Conservation (phyloP, 2,888 invertebrate species). For the Scrobipalpa atriplicella region DNA sequence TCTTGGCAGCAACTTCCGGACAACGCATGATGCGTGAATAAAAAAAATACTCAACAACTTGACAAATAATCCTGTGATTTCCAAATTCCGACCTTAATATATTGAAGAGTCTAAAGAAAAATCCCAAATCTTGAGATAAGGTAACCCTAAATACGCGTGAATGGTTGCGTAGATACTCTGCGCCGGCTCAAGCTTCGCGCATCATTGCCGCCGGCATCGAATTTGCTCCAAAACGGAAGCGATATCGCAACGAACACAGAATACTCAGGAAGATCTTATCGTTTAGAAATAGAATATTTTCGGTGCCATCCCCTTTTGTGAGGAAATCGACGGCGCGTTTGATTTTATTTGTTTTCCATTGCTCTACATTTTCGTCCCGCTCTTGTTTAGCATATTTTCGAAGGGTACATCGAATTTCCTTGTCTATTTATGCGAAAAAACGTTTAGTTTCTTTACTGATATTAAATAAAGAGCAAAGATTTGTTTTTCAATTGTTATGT, state of each 20-base stretch:
- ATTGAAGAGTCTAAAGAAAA: too few species aligned
- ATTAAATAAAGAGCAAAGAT: too few species aligned
- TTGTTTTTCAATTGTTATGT: too few species aligned
- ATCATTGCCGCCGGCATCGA: constrained; percentile 55
- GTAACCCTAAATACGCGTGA: too few species aligned
- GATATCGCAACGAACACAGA: constrained; percentile 50
- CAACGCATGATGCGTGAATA: too few species aligned
- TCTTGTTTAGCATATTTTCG: constrained; percentile 15
- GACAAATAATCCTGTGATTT: too few species aligned
- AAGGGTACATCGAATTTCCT: neutral
- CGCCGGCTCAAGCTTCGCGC: constrained; percentile 47
- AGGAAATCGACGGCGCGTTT: constrained; percentile 29
- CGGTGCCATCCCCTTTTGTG: constrained; percentile 32
- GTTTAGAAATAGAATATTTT: constrained; percentile 40
- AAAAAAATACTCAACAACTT: too few species aligned
- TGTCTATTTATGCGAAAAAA: neutral
- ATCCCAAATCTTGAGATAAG: too few species aligned
- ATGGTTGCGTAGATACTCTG: constrained; percentile 35
- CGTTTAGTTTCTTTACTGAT: neutral
- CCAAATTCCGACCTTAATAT: too few species aligned
- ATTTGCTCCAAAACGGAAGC: constrained; percentile 57
- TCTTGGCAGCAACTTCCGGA: too few species aligned
- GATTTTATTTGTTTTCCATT: constrained; percentile 30
- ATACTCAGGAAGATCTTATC: constrained; percentile 44
- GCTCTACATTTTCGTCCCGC: constrained; percentile 4